phyloP scores from a whole-genome alignment of 2,113 vertebrate species.

The Nannospalax galili region DNA sequence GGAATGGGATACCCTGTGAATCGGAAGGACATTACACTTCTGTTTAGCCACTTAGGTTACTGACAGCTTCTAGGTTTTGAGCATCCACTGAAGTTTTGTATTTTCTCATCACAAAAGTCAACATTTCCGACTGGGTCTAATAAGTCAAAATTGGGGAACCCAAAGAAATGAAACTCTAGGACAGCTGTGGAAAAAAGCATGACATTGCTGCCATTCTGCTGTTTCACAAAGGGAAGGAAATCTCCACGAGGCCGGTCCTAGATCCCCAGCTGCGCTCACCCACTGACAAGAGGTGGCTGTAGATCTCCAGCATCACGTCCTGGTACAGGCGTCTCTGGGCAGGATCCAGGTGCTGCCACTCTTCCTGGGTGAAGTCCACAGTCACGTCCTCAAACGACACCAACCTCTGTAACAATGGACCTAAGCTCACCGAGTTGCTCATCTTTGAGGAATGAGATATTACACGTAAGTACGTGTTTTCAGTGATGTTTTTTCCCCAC shows the following conservation, averaged over 20 bases:
- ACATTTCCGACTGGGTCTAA: neutral
- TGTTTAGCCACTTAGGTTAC: no score
- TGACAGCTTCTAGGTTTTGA: neutral
- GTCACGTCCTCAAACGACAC: neutral
- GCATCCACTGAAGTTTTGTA: neutral
- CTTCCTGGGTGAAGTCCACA: no score
- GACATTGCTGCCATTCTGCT: neutral
- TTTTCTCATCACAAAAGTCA: neutral
- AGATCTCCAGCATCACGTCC: no score
- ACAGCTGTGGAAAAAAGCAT: neutral
- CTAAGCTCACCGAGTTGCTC: no score
- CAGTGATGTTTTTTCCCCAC: no score
- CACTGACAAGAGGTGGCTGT: no score
- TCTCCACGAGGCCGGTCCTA: neutral
- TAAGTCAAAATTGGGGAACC: neutral
- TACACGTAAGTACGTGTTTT: no score
- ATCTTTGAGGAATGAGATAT: no score
- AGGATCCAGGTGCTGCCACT: no score
- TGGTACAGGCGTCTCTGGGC: no score
- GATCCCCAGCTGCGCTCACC: neutral
- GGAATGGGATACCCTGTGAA: neutral
- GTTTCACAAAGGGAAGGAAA: neutral
- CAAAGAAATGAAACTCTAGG: neutral
- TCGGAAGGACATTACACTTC: neutral
- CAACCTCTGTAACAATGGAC: neutral